Evolutionary conservation across 2,113 vertebrate genomes (phyloP), one percentile per base, ranked within the genome.

Genomic region (Corvus moneduloides): DNA sequence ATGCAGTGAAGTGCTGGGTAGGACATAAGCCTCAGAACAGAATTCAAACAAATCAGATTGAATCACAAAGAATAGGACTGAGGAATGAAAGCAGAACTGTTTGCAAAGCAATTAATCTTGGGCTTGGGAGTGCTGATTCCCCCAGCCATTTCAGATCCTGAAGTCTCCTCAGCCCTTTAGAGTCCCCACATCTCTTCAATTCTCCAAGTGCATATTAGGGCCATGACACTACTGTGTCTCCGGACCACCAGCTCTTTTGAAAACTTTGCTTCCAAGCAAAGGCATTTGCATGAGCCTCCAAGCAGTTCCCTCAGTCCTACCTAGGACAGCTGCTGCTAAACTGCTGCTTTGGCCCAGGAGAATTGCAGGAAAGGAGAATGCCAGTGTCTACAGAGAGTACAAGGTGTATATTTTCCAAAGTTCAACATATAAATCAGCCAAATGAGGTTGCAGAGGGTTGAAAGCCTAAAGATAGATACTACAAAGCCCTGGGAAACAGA

Each of bases 11-110:
- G 64, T 32, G 3, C 68, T 81, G 80, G 27, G 22, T 63, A 90
- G 48, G 39, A 92, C 64, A 87, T 62, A 59, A 80, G 37, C 75
- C 55, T 86, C 73, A 74, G 68, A 89, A 87, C 56, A 94, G 68
- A 87, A 87, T 75, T 91, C 73, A 94, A 75, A 90, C 84, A 89
- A 87, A 87, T 51, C 80, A 81, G 61, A 75, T 14, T 78, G 68
- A 95, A 95, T 84, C 32, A n/a, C 61, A 72, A 83, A 66, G 51
- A 95, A 56, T 67, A 89, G 87, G 2, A 6, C 30, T 1, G 1
- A 87, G 48, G 78, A 95, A 94, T 48, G 72, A 91, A 91, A 94
- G 61, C 59, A 83, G 51, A 94, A 84, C 71, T 85, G 51, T 85
- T 83, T 83, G 87, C 79, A 94, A 83, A 96, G 79, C 61, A 74